Percentiles rank a stretch among this genome's conserved stretches.
Conservation (phyloP, 2,888 invertebrate genomes). For the Electrophaes corylata region DNA sequence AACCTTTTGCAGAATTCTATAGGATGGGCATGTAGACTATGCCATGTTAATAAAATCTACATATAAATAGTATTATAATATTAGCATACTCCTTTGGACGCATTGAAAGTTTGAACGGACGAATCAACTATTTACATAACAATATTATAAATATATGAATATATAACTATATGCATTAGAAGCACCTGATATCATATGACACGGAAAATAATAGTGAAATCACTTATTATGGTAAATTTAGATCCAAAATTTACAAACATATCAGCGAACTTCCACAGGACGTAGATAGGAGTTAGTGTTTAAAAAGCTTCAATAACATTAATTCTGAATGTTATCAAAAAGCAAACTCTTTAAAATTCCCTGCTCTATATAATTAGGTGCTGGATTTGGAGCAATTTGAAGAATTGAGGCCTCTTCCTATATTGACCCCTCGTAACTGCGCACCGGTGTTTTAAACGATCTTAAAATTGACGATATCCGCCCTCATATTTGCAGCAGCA, state of each 20-base stretch:
- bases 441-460: constrained; percentile 11
- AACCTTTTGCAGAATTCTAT: constrained; percentile 34
- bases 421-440: constrained; percentile 25
- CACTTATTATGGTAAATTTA: constrained; percentile 5
- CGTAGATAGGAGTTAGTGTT: constrained; percentile 13
- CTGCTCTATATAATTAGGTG: constrained; percentile 1
- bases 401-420: constrained; percentile 31
- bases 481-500: constrained; percentile 1
- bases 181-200: background rate
- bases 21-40: constrained; percentile 33
- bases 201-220: constrained; percentile 8
- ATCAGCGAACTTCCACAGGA: constrained; percentile 9
- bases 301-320: background rate
- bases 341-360: background rate
- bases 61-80: constrained; percentile 32
- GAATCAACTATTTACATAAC: background rate
- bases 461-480: constrained; percentile 13
- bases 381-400: constrained; percentile 13
- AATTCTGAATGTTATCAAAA: background rate
- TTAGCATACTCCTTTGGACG: constrained; percentile 27
- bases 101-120: constrained; percentile 7
- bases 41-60: constrained; percentile 33
- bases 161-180: no score
- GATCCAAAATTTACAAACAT: background rate
- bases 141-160: no score